Percentiles rank a stretch among this genome's conserved stretches.
Evolutionary conservation across 2,797 vertebrate genomes (phyloP).

Genomic region (Pagetopsis macropterus): DNA sequence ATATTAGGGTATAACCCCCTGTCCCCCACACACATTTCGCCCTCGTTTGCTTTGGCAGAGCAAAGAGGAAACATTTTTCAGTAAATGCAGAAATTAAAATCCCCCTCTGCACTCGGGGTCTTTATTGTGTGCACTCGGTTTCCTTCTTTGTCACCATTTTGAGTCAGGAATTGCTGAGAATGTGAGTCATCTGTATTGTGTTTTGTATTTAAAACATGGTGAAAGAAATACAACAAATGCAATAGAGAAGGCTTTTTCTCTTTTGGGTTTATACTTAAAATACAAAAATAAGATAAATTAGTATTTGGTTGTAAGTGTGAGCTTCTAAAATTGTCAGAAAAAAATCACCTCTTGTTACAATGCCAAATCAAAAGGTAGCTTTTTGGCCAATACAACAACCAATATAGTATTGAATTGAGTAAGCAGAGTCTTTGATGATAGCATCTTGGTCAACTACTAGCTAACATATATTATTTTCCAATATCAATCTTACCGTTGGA

Average conservation of each 20-base stretch:
- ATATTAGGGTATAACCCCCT: not conserved
- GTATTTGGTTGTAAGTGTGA: slow-evolving; percentile 19
- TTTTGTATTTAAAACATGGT: slow-evolving; percentile 13
- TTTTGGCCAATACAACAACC: not conserved
- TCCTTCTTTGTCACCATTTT: slow-evolving; percentile 31
- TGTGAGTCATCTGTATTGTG: slow-evolving; percentile 28
- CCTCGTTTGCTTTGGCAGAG: slow-evolving; percentile 13
- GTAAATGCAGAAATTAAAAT: slow-evolving; percentile 40
- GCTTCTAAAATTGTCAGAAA: slow-evolving; percentile 19
- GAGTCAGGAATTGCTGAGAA: slow-evolving; percentile 32
- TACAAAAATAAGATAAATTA: slow-evolving; percentile 14
- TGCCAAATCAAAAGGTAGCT: slow-evolving; percentile 12
- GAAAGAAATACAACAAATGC: slow-evolving; percentile 19
- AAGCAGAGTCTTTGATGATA: not conserved
- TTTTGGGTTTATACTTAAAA: slow-evolving; percentile 14
- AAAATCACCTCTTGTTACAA: slow-evolving; percentile 1
- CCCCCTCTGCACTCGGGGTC: slow-evolving; percentile 9
- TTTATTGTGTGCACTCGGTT: slow-evolving; percentile 27
- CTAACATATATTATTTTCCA: too few species aligned
- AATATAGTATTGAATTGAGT: not conserved
- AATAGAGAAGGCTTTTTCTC: not conserved
- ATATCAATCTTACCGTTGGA: too few species aligned
- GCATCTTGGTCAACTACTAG: too few species aligned
- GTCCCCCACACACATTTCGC: too few species aligned
- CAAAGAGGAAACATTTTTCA: slow-evolving; percentile 27